Evolutionary conservation across 2,113 vertebrate genomes (phyloP).

Genomic region (Spizaetus ornatus): DNA sequence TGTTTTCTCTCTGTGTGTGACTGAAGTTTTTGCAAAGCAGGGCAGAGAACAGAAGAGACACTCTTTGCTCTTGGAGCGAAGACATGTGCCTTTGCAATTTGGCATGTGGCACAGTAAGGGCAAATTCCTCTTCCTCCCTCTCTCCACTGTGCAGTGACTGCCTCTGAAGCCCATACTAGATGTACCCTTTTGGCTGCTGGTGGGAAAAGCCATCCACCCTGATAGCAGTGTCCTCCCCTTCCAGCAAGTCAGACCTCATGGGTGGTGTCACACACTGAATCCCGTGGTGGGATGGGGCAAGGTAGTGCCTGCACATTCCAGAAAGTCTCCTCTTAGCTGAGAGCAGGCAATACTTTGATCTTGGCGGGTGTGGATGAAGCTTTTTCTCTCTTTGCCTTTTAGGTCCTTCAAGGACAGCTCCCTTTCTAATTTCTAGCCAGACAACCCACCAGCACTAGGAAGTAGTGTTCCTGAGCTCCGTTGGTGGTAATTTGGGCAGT

Average conservation of each 20-base stretch:
- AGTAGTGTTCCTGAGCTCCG: background rate
- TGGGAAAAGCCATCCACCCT: background rate
- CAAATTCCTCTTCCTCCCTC: background rate
- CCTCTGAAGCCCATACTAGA: background rate
- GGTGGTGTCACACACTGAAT: background rate
- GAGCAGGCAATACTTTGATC: background rate
- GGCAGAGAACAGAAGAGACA: background rate
- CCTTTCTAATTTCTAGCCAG: background rate
- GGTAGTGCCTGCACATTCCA: background rate
- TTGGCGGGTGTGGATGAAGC: background rate
- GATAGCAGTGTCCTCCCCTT: background rate
- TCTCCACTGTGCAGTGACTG: background rate
- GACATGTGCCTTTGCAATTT: background rate
- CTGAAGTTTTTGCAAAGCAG: background rate
- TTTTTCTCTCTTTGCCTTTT: background rate
- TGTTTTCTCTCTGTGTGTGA: background rate
- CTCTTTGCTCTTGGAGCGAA: background rate
- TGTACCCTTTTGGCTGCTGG: background rate
- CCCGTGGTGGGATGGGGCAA: background rate
- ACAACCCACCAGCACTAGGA: background rate
- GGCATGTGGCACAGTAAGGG: background rate
- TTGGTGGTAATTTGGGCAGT: background rate
- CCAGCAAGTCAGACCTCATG: background rate
- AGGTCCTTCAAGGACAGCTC: background rate
- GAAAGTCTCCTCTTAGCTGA: background rate